Evolutionary conservation across 2,113 vertebrate species (phyloP).

Genomic region (Glaucomys volans): DNA sequence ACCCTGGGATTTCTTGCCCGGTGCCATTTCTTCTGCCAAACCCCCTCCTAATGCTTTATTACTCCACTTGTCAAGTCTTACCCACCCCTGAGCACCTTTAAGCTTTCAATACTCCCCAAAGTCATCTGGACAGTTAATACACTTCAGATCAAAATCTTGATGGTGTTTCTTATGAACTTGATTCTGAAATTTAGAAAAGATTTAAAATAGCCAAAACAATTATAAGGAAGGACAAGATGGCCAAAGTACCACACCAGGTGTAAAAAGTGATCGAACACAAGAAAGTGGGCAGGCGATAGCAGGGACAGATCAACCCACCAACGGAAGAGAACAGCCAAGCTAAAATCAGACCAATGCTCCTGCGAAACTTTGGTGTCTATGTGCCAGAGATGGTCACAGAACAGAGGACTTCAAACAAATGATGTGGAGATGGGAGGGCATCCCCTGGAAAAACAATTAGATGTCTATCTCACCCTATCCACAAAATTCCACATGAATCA

Average conservation of each 20-base stretch:
- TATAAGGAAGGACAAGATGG: neutral
- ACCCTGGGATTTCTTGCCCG: neutral
- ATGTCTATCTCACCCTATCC: neutral
- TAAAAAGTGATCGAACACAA: neutral
- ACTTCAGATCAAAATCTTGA: constrained; percentile 26
- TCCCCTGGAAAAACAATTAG: neutral
- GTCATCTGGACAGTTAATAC: neutral
- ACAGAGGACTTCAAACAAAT: neutral
- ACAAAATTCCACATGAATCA: neutral
- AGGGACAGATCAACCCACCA: neutral
- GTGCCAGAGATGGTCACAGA: neutral
- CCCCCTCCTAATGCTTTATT: neutral
- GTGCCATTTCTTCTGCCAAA: neutral
- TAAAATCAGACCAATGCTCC: neutral
- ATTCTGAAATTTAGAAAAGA: constrained; percentile 41
- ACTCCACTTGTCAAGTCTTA: neutral
- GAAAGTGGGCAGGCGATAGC: neutral
- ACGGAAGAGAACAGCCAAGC: neutral
- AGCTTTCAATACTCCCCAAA: neutral
- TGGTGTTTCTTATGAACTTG: neutral
- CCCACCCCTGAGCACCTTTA: neutral
- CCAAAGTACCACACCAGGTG: neutral
- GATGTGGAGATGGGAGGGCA: neutral
- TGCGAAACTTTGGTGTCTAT: neutral
- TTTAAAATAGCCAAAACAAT: constrained; percentile 8